Evolutionary conservation across 2,113 vertebrate genomes (phyloP).

Genomic region (Corythornis cristatus): DNA sequence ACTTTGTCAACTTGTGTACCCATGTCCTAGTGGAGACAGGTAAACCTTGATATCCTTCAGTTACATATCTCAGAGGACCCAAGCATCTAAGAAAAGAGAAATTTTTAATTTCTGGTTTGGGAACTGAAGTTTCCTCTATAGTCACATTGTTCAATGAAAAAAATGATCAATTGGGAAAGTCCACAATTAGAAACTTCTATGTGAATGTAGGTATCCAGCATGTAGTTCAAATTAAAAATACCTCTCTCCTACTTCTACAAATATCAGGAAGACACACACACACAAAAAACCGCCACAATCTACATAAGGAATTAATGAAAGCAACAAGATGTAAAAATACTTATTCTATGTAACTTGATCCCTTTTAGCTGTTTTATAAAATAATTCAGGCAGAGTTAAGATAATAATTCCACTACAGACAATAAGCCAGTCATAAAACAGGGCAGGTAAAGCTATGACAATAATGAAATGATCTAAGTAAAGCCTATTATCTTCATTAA

Average conservation of each 20-base stretch:
- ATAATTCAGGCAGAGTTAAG: neutral
- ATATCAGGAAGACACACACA: neutral
- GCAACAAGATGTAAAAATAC: neutral
- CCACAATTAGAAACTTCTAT: neutral
- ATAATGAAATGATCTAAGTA: constrained; percentile 43
- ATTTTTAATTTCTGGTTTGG: neutral
- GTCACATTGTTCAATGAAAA: neutral
- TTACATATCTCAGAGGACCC: neutral
- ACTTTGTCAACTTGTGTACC: neutral
- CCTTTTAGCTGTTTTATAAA: constrained; percentile 25
- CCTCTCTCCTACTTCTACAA: neutral
- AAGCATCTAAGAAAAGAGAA: neutral
- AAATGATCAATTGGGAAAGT: neutral
- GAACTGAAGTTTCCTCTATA: neutral
- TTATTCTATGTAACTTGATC: constrained; percentile 10
- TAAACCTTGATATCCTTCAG: neutral
- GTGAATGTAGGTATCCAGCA: neutral
- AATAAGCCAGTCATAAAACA: constrained; percentile 17
- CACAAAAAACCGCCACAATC: neutral
- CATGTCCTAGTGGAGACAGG: neutral
- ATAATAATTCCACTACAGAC: constrained; percentile 4
- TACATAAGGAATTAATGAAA: neutral
- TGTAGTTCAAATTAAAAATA: neutral
- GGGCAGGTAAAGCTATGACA: constrained; percentile 44
- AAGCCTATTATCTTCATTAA: constrained; percentile 68